Percentiles rank a stretch among this genome's conserved stretches.
phyloP scores from a whole-genome alignment of 2,113 vertebrate species.

The Nothoprocta perdicaria region DNA sequence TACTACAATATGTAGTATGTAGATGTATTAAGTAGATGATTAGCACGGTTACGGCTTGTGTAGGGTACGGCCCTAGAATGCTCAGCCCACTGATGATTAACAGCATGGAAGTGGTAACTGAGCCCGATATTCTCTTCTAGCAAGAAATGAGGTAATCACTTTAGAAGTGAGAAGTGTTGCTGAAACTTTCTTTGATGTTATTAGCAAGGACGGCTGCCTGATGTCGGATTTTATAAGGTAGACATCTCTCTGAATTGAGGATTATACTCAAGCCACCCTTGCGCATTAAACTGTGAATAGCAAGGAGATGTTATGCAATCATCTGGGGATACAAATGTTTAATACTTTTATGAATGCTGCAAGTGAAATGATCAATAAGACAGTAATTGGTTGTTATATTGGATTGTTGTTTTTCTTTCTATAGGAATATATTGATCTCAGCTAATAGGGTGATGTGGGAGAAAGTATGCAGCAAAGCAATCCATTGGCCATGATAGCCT shows the following conservation, averaged over 20 bases:
- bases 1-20: not conserved
- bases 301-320: not conserved
- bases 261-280: not conserved
- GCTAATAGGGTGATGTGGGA: not conserved
- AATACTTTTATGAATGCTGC: not conserved
- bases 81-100: not conserved
- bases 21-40: not conserved
- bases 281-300: not conserved
- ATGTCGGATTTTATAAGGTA: not conserved
- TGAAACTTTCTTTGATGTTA: constrained; percentile 9
- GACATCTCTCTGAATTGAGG: not conserved
- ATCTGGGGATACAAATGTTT: not conserved
- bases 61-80: not conserved
- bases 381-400: not conserved
- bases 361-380: not conserved
- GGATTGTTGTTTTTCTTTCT: not conserved
- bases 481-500: not conserved
- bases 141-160: not conserved
- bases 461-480: not conserved
- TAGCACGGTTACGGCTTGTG: not conserved
- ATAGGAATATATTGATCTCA: not conserved
- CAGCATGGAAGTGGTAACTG: not conserved
- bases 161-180: not conserved
- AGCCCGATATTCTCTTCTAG: not conserved
- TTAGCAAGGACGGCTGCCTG: not conserved